Base-by-base conservation (phyloP, 2,797 vertebrate genomes). In the Micromesistius poutassou region DNA sequence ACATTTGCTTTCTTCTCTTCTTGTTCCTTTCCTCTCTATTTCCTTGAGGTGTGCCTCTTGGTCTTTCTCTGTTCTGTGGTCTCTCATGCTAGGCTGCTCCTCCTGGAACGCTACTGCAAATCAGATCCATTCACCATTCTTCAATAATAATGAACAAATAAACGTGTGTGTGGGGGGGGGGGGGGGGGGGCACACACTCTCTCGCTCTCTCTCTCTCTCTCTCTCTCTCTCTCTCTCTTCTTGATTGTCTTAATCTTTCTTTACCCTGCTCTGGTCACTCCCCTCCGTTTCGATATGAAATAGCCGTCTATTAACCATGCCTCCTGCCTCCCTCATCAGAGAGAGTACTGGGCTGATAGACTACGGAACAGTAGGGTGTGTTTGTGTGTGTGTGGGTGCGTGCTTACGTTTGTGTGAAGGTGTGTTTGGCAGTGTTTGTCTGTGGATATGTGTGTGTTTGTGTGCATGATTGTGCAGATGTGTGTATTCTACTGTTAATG, bases 391-490 rank as follows among this genome's bases (percentile, higher is more conserved):
- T 6, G 55, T 74, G 3, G 13, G 4, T 30, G 62, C 40, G 55
- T 73, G 46, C 22, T 30, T 75, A 30, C 33, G 42, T 75, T 42
- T 75, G 73, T 74, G 46, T 76, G 55, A 30, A n/a, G 68, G 55
- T 75, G 74, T 36, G 55, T 66, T 10, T 70, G 55, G 25, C 22
- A 38, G 74, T 66, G 74, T 76, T 25, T 71, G 66, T 76, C 22
- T 35, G 55, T 73, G n/a, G 66, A 28, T 40, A 28, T 40, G 30
- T 74, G 73, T 50, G 73, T 74, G 73, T 25, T 25, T 55, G 25
- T 31, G 25, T 46, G 38, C 28, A 8, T 55, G 46, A 0, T 1
- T 55, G 46, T n/a, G 46, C 14, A 13, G 13, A 7, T 38, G 36
- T 10, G 36, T 38, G 35, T 7, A 36, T 36, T 36, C 35, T 36